These are phyloP conservation scores for Parnassius mnemosyne DNA, from an alignment of 2,888 invertebrate genomes.

Conservation along the genomic window DNA sequence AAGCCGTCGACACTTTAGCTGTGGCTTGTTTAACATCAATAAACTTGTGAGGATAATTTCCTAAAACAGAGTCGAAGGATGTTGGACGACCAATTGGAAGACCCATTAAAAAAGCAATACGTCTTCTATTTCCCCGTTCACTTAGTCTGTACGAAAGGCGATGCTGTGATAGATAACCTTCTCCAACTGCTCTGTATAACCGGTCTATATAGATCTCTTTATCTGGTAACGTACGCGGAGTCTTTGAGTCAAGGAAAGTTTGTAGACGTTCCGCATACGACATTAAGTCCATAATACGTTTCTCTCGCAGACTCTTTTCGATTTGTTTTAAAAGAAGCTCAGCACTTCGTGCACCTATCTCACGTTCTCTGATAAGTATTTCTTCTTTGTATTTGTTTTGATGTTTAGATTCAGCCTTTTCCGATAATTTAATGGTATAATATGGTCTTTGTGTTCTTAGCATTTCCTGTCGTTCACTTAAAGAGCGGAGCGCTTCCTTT, in stretches of 20 bases:
- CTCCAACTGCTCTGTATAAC: constrained; percentile 66
- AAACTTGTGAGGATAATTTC: constrained; percentile 69
- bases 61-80: constrained; percentile 74
- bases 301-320: constrained; percentile 57
- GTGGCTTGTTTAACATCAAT: constrained; percentile 64
- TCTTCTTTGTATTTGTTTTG: constrained; percentile 63
- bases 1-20: constrained; percentile 51
- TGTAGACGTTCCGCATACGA: constrained; percentile 72
- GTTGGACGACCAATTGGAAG: constrained; percentile 62
- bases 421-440: constrained; percentile 66
- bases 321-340: constrained; percentile 60
- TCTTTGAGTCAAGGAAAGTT: constrained; percentile 63
- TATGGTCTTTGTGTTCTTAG: constrained; percentile 68
- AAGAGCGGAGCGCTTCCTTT: constrained; percentile 58
- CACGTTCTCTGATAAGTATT: constrained; percentile 59
- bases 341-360: constrained; percentile 60
- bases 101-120: constrained; percentile 73
- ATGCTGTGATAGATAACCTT: constrained; percentile 65
- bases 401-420: constrained; percentile 65
- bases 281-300: constrained; percentile 63
- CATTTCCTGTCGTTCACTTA: constrained; percentile 69
- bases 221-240: constrained; percentile 64
- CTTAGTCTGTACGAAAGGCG: constrained; percentile 68
- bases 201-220: constrained; percentile 67
- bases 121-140: constrained; percentile 67